phyloP scores from a whole-genome alignment of 2,113 vertebrate species.

The Probosciger aterrimus region DNA sequence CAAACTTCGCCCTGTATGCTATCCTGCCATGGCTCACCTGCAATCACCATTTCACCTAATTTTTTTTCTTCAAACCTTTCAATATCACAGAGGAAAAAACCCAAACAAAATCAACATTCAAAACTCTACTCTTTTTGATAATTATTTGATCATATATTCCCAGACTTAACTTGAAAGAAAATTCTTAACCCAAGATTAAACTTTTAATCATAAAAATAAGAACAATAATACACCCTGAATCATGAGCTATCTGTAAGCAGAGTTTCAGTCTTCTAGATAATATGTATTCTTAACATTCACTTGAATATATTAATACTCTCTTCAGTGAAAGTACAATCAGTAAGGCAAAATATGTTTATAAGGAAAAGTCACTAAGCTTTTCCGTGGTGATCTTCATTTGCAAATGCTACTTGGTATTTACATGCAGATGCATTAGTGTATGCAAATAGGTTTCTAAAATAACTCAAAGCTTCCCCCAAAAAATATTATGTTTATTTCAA shows the following conservation, averaged over 20 bases:
- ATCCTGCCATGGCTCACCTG: neutral
- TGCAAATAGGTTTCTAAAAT: slow-evolving; percentile 36
- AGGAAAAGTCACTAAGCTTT: slow-evolving; percentile 17
- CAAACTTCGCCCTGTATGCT: neutral
- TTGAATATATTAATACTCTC: neutral
- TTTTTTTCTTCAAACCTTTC: neutral
- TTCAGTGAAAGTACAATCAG: slow-evolving; percentile 11
- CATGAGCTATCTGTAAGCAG: neutral
- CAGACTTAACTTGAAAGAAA: neutral
- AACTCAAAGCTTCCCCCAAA: neutral
- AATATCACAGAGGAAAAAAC: neutral
- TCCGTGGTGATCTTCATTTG: slow-evolving; percentile 14
- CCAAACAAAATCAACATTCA: neutral
- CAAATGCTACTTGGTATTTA: slow-evolving; percentile 16
- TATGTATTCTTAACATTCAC: neutral
- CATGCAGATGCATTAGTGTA: neutral
- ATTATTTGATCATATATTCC: neutral
- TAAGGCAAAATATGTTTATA: slow-evolving; percentile 46
- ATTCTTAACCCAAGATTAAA: neutral
- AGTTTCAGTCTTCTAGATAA: neutral
- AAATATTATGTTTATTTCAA: neutral
- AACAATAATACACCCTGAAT: neutral
- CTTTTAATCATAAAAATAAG: neutral
- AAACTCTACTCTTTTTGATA: neutral
- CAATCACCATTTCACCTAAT: neutral